These are phyloP conservation scores for Gymnogyps californianus DNA, from an alignment of 2,113 vertebrate genomes.

Conservation along the genomic window DNA sequence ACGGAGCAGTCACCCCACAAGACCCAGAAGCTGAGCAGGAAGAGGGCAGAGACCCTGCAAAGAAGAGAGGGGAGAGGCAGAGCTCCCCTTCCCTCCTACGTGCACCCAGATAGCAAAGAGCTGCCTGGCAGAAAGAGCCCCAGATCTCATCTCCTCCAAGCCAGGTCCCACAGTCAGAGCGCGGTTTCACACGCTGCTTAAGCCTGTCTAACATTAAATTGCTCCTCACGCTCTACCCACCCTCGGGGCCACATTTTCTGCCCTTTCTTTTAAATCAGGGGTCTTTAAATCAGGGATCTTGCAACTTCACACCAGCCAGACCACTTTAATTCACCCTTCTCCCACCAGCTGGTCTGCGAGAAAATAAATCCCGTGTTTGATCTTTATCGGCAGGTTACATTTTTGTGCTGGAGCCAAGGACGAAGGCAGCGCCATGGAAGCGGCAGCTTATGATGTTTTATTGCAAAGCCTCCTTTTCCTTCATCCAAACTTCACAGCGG, in stretches of 20 bases:
- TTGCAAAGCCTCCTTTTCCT: not conserved
- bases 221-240: not conserved
- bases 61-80: no score
- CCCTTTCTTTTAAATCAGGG: not conserved
- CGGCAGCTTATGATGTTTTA: not conserved
- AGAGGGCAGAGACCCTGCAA: not conserved
- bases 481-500: no score
- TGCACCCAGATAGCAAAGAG: not conserved
- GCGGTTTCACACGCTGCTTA: not conserved
- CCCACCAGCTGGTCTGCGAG: not conserved
- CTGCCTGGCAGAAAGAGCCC: not conserved
- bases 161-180: not conserved
- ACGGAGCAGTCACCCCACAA: no score
- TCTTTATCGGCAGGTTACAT: not conserved
- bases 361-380: not conserved
- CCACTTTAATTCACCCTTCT: not conserved
- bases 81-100: not conserved
- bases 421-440: not conserved
- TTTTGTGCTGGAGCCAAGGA: not conserved
- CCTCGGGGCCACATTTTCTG: not conserved
- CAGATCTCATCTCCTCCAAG: not conserved
- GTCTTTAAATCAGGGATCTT: not conserved
- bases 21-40: not conserved
- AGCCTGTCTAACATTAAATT: not conserved
- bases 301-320: not conserved